Conservation (phyloP, 2,888 invertebrate genomes). For the Bellardia pandia region DNA sequence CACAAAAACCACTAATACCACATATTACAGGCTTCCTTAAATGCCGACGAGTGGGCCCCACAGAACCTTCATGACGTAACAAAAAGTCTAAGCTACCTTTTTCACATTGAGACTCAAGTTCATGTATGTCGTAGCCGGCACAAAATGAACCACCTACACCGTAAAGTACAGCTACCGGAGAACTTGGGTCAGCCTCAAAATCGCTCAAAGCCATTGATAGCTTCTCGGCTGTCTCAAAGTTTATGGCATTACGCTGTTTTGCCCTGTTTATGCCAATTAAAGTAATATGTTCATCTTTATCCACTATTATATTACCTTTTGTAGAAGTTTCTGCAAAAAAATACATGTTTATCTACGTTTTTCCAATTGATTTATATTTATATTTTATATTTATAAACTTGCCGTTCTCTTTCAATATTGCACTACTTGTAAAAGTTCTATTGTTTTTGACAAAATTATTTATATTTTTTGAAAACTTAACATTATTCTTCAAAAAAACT, state of each 20-base stretch:
- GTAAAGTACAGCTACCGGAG: constrained; percentile 91
- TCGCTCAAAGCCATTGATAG: constrained; percentile 89
- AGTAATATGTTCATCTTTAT: constrained; percentile 88
- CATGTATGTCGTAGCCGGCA: constrained; percentile 94
- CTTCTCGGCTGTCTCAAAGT: constrained; percentile 87
- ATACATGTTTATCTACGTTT: background rate
- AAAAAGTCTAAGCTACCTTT: constrained; percentile 78
- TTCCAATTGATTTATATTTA: background rate
- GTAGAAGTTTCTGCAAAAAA: constrained; percentile 13
- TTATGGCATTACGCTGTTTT: constrained; percentile 92
- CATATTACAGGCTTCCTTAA: constrained; percentile 94
- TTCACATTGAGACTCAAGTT: constrained; percentile 85
- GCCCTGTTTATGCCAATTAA: constrained; percentile 94
- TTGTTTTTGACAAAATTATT: background rate
- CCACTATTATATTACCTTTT: constrained; percentile 83
- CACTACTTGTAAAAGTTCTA: constrained; percentile 30
- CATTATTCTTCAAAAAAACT: constrained; percentile 1
- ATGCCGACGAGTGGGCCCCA: constrained; percentile 88
- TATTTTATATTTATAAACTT: background rate
- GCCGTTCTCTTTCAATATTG: constrained; percentile 49
- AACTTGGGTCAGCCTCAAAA: constrained; percentile 91
- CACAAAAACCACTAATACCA: constrained; percentile 94
- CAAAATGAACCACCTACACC: constrained; percentile 97
- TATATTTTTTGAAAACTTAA: background rate
- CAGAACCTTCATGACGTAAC: constrained; percentile 84